These are phyloP conservation scores for Melinaea marsaeus DNA, from an alignment of 2,888 invertebrate species.

Conservation along the genomic window DNA sequence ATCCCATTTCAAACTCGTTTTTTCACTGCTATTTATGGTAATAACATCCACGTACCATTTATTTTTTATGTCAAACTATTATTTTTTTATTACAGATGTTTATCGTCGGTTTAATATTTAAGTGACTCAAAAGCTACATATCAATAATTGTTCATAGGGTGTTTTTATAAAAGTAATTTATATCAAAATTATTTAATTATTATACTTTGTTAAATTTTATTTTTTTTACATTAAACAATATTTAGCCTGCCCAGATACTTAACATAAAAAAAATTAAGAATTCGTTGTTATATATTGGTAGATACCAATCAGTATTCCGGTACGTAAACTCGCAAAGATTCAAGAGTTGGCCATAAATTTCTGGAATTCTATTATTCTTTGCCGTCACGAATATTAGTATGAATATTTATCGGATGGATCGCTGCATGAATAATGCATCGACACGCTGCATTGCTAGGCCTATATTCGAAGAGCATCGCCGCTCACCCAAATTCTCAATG, in stretches of 20 bases:
- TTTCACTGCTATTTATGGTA: slow-evolving; percentile 7
- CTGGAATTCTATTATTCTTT: slow-evolving; percentile 25
- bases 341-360: slow-evolving; percentile 19
- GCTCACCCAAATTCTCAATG: slow-evolving; percentile 34
- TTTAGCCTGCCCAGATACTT: no score
- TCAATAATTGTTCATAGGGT: neutral
- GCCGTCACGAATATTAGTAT: slow-evolving; percentile 28
- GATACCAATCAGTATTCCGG: slow-evolving; percentile 12
- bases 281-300: no score
- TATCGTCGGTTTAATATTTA: neutral
- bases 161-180: no score
- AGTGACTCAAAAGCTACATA: neutral
- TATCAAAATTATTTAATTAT: no score
- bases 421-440: slow-evolving; percentile 29
- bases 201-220: no score
- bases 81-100: neutral
- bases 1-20: slow-evolving; percentile 5
- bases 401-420: slow-evolving; percentile 30
- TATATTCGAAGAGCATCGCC: slow-evolving; percentile 34
- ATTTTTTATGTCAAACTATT: neutral
- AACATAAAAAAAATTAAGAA: no score
- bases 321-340: slow-evolving; percentile 10
- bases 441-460: slow-evolving; percentile 21
- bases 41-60: neutral
- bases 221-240: no score